These are phyloP conservation scores for Phortica variegata DNA, from an alignment of 1,140 invertebrate genomes.

Conservation along the genomic window DNA sequence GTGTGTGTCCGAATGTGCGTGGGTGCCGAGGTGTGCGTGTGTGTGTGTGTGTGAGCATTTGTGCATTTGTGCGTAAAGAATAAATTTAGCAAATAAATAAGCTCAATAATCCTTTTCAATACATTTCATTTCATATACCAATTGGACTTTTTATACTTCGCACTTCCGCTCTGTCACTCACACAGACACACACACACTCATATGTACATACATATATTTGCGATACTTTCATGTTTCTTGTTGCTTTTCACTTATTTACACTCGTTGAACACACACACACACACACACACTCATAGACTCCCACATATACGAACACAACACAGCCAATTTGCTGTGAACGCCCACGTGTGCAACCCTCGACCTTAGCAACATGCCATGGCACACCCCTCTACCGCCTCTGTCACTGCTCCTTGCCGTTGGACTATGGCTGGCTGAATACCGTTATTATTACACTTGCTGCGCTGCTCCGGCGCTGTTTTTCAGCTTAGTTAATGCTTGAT, in stretches of 20 bases:
- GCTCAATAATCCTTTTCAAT: slow-evolving; percentile 54
- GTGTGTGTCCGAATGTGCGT: not conserved
- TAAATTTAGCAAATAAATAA: slow-evolving; percentile 55
- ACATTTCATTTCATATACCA: slow-evolving; percentile 38
- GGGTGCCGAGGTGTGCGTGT: not conserved
- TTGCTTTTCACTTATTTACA: no score
- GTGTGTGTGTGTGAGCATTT: slow-evolving; percentile 21
- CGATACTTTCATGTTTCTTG: slow-evolving; percentile 32
- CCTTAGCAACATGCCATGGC: no score
- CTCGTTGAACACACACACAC: no score
- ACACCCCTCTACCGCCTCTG: no score
- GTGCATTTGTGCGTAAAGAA: slow-evolving; percentile 52
- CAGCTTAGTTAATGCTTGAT: slow-evolving; percentile 33
- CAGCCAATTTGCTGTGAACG: no score
- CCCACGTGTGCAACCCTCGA: no score
- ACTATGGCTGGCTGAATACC: slow-evolving; percentile 22
- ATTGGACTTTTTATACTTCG: slow-evolving; percentile 50
- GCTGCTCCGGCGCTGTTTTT: no score
- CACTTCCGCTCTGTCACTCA: slow-evolving; percentile 7
- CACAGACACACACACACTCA: not conserved
- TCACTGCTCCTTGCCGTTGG: no score
- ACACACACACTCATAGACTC: no score
- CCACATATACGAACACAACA: no score
- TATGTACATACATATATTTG: slow-evolving; percentile 14
- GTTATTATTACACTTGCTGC: slow-evolving; percentile 19